Evolutionary conservation across 2,113 vertebrate species (phyloP).

Genomic region (Neogale vison): DNA sequence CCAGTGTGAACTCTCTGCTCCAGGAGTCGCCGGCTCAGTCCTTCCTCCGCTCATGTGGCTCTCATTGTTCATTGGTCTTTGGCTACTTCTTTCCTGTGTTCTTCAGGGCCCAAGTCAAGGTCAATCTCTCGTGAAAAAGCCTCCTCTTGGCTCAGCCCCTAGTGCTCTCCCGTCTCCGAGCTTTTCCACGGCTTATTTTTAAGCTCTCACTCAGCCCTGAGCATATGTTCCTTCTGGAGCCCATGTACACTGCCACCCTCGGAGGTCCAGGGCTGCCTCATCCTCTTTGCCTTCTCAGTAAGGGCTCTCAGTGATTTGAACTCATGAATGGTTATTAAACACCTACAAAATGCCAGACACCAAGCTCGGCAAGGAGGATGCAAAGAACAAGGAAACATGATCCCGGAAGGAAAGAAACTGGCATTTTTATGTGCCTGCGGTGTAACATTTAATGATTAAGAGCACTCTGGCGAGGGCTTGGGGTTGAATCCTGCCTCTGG

Average conservation of each 20-base stretch:
- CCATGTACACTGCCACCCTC: neutral
- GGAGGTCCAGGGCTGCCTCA: neutral
- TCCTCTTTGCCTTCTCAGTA: neutral
- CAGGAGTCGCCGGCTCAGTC: neutral
- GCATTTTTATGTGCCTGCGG: neutral
- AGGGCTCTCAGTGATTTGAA: neutral
- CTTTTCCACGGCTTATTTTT: neutral
- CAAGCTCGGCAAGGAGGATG: neutral
- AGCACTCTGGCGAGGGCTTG: neutral
- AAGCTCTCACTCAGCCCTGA: neutral
- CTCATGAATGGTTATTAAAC: neutral
- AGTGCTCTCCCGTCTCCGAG: neutral
- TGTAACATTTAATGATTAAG: neutral
- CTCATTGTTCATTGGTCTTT: neutral
- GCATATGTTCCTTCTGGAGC: neutral
- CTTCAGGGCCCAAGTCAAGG: neutral
- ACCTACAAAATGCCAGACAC: neutral
- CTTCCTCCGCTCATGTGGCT: neutral
- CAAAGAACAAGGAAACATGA: neutral
- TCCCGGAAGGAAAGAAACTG: neutral
- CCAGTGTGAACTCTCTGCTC: neutral
- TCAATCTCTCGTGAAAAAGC: neutral
- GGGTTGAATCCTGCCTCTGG: neutral
- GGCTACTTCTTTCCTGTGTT: neutral
- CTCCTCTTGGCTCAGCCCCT: neutral